Conservation (phyloP, 2,113 vertebrate genomes). For the Nematolebias whitei region DNA sequence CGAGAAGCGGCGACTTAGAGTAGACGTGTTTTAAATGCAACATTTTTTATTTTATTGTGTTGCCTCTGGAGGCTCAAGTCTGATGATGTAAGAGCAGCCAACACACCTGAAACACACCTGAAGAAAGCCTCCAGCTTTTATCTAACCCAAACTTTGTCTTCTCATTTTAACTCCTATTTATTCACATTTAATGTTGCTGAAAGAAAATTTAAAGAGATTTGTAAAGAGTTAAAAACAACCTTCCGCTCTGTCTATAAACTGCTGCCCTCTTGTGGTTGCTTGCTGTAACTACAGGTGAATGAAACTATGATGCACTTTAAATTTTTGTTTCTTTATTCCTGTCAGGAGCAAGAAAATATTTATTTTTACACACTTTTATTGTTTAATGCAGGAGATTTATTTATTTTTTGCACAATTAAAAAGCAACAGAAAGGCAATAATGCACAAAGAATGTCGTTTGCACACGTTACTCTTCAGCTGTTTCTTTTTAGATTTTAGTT, state of each 20-base stretch:
- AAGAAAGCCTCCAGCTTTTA: neutral
- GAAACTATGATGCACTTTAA: conserved; percentile 8
- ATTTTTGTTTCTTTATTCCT: neutral
- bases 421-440: neutral
- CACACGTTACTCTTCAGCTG: neutral
- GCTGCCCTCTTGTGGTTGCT: conserved; percentile 47
- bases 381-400: neutral
- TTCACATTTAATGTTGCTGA: neutral
- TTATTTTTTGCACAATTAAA: conserved; percentile 23
- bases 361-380: conserved; percentile 1
- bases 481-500: neutral
- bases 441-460: conserved; percentile 33
- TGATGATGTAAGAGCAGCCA: neutral
- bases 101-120: neutral
- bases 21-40: neutral
- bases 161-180: neutral
- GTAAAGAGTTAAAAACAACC: neutral
- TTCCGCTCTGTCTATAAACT: neutral
- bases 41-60: neutral
- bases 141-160: neutral
- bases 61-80: neutral
- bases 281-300: conserved; percentile 17
- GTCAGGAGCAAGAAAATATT: neutral
- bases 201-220: neutral
- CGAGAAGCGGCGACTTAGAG: no score